phyloP scores from a whole-genome alignment of 2,888 invertebrate species.

The Leucophenga maculata region DNA sequence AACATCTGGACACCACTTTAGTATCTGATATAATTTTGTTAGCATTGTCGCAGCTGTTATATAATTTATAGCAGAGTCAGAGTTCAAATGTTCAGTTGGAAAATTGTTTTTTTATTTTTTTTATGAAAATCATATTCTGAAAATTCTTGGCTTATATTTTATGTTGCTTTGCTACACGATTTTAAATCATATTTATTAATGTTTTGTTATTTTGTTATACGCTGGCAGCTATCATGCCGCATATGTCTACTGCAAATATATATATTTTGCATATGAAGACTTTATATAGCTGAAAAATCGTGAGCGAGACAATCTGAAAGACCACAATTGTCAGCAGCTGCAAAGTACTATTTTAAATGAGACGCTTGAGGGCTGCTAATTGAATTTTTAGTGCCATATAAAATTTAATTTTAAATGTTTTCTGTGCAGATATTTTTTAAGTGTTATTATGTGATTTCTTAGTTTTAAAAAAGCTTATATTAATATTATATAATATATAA shows the following conservation, averaged over 20 bases:
- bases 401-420: no score
- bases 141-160: neutral
- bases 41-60: constrained; percentile 65
- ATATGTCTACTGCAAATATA: constrained; percentile 44
- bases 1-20: neutral
- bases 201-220: neutral
- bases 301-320: constrained; percentile 62
- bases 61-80: constrained; percentile 59
- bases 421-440: no score
- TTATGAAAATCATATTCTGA: neutral
- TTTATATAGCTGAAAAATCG: constrained; percentile 42
- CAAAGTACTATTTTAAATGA: no score
- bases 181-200: constrained; percentile 12
- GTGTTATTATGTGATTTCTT: no score
- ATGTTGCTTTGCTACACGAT: neutral
- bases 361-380: no score
- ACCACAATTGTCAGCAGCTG: no score
- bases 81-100: constrained; percentile 48
- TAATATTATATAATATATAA: no score
- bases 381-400: no score
- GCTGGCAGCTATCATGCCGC: constrained; percentile 60
- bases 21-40: constrained; percentile 59
- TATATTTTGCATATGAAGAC: neutral
- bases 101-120: neutral
- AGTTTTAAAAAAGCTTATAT: no score